Evolutionary conservation across 2,888 invertebrate species (phyloP), one percentile per base, ranked within the genome.

Genomic region (Philereme transversata): DNA sequence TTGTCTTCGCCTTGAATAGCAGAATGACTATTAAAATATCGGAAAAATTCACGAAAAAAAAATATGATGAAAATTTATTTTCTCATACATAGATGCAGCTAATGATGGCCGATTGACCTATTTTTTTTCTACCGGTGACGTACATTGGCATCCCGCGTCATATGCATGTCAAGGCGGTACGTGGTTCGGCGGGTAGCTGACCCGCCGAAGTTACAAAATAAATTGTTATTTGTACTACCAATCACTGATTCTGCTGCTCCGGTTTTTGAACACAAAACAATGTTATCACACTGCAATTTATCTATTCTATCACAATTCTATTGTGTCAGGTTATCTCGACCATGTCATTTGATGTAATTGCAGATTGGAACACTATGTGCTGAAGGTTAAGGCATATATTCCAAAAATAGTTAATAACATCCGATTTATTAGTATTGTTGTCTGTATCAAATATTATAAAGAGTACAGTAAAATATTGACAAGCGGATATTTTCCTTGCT

Each of bases 291-390:
- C 11, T 62, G 38, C 57, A 58, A 44, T 52, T 57, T 45, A 61
- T 60, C 60, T 55, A 41, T 51, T 51, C 62, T 43, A 52, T 51
- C 63, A 60, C 54, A 54, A 56, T 57, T 50, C 58, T 52, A 68
- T 68, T 68, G 65, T 68, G 45, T n/a, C 33, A 22, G 58, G 60
- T 58, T 62, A 61, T 66, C 66, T 68, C 47, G 48, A 57, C 62
- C 62, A 47, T 66, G 60, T 55, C 51, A 62, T 50, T 54, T 60
- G 22, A 49, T 60, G 45, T 40, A 40, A 40, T 5, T 5, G 40
- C 22, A 8, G 10, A 57, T 44, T 50, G 10, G 9, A 46, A 46
- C 35, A 5, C 48, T 61, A 36, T 61, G 49, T 33, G 3, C 22
- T 50, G 33, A 9, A 5, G 8, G n/a, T 45, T 57, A 50, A 35